Base-by-base conservation (phyloP, 2,797 vertebrate genomes). In the Taeniopygia guttata region DNA sequence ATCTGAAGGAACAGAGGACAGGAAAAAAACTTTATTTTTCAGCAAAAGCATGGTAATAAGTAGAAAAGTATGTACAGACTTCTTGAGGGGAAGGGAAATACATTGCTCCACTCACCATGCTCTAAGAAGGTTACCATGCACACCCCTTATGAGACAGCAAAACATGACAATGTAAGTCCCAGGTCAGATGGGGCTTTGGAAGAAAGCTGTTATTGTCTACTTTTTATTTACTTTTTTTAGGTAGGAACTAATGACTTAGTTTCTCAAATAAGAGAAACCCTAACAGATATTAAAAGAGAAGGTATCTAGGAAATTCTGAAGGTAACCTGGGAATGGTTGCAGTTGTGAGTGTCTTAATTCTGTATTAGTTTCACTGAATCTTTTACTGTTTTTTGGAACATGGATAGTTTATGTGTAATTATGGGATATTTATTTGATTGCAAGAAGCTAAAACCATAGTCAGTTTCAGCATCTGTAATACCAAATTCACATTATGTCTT, bases 101-200 rank as follows among this genome's bases (percentile, higher is more conserved):
- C 10, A 49, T 34, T 49, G 11, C 1, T 77, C 16, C 13, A 18
- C 43, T 63, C 0, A 0, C 5, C 11, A 10, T 21, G 1, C 9
- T 45, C 30, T 52, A 52, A 74, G 60, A 32, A 66, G 4, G 5
- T 62, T 81, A 10, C 4, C 17, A 48, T 51, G 10, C 17, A 51
- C 13, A 30, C 7, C 16, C 21, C 56, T 78, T 46, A 60, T 52
- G 77, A 72, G 19, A 60, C 5, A 4, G 10, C 3, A 72, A 83
- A 69, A 21, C 30, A 29, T 64, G 6, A 45, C 30, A 64, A 4
- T 30, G 19, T 26, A 29, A 75, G n/a, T 48, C 17, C 10, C 13
- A 32, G 17, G 20, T 4, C 10, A 59, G 18, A n/a, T 0, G 0
- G 5, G 19, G 5, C 19, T 82, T 84, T 84, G 9, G 25, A 62